Conservation (phyloP, 2,797 vertebrate species). For the Dermochelys coriacea region DNA sequence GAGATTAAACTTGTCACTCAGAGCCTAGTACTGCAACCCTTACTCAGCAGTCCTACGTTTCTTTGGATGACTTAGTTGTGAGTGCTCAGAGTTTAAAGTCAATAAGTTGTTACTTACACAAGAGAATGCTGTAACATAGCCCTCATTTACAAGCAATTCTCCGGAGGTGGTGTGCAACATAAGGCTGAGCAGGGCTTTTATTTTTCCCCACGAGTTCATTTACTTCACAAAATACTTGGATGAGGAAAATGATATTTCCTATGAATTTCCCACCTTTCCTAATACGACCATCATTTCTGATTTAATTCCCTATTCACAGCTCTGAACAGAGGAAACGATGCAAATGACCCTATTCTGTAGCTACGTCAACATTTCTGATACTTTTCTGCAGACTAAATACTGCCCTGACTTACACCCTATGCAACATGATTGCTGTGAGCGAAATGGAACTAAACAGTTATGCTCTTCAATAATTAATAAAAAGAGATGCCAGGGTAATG, state of each 20-base stretch:
- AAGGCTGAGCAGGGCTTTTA: not conserved
- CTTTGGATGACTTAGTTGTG: not conserved
- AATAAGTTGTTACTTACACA: fast-evolving
- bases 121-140: not conserved
- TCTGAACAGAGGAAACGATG: not conserved
- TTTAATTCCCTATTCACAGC: not conserved
- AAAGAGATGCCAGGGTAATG: slow-evolving; percentile 55
- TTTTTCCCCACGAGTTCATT: not conserved
- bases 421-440: not conserved
- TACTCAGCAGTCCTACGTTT: not conserved
- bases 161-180: fast-evolving
- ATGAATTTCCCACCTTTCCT: not conserved
- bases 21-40: not conserved
- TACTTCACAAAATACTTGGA: not conserved
- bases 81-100: not conserved
- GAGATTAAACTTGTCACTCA: slow-evolving; percentile 58
- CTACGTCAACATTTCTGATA: not conserved
- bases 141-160: not conserved
- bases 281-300: not conserved
- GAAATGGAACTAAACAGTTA: not conserved
- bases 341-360: not conserved
- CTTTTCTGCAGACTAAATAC: slow-evolving; percentile 20
- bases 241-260: not conserved
- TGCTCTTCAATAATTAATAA: slow-evolving; percentile 45
- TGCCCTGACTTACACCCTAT: not conserved